phyloP scores from a whole-genome alignment of 2,113 vertebrate genomes.

The Burhinus oedicnemus region DNA sequence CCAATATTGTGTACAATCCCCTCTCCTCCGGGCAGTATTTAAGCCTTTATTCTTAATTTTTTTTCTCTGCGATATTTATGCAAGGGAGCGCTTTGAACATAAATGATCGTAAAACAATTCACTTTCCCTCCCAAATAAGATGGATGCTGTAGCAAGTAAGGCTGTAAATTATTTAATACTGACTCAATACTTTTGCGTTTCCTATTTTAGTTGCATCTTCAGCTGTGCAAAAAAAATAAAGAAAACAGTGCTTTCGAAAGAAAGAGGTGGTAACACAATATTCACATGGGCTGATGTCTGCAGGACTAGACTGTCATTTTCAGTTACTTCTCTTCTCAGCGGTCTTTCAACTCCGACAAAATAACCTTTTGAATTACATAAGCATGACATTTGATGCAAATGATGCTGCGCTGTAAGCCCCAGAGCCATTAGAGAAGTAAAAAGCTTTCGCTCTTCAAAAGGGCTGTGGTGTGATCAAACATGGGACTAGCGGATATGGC shows the following conservation, averaged over 20 bases:
- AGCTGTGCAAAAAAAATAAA: background rate
- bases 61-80: background rate
- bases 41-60: slow-evolving; percentile 6
- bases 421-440: slow-evolving; percentile 41
- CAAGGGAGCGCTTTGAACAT: background rate
- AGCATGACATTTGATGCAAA: slow-evolving; percentile 44
- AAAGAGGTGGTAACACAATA: background rate
- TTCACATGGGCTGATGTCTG: background rate
- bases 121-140: slow-evolving; percentile 20
- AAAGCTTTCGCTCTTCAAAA: slow-evolving; percentile 50
- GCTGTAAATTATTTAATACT: slow-evolving; percentile 39
- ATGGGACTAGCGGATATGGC: background rate
- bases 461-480: background rate
- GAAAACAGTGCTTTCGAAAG: background rate
- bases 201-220: background rate
- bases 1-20: background rate
- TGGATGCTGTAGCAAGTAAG: background rate
- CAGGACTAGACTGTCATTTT: slow-evolving; percentile 17
- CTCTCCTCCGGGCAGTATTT: slow-evolving; percentile 30
- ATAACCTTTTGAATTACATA: slow-evolving; percentile 54
- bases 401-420: slow-evolving; percentile 41
- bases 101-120: background rate
- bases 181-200: background rate
- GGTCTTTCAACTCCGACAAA: slow-evolving; percentile 8
- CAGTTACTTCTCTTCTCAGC: background rate